Percentiles rank a stretch among this genome's conserved stretches.
Conservation (phyloP, 2,797 vertebrate genomes). For the Melanotaenia parkinsoni region DNA sequence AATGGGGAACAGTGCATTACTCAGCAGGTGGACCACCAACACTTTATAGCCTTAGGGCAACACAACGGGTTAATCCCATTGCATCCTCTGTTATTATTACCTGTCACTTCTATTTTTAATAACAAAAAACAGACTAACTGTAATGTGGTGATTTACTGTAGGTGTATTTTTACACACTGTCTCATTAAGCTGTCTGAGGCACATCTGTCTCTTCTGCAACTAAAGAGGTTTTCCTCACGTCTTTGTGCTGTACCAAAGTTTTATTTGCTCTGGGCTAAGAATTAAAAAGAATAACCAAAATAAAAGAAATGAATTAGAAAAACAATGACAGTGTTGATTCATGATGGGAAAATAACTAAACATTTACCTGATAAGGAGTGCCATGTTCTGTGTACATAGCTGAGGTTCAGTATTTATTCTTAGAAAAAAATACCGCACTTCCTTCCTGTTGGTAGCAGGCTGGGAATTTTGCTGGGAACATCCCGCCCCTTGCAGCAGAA, state of each 20-base stretch:
- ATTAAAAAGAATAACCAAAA: background rate
- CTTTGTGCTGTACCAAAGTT: background rate
- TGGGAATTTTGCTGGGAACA: conserved; percentile 51
- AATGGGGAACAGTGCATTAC: background rate
- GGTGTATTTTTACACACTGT: background rate
- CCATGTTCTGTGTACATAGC: conserved; percentile 3
- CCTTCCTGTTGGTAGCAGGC: conserved; percentile 52
- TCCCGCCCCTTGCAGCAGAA: conserved; percentile 30
- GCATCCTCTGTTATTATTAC: no score
- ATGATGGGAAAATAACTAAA: background rate
- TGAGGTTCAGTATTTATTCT: conserved; percentile 48
- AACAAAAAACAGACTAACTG: background rate
- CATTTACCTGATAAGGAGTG: background rate
- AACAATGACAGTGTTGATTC: background rate
- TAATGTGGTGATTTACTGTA: background rate
- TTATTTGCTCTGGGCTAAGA: background rate
- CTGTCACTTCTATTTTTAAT: background rate
- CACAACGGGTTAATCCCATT: background rate
- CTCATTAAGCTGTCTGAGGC: background rate
- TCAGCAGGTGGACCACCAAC: background rate
- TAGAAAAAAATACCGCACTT: conserved; percentile 46
- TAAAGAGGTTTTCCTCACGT: no score
- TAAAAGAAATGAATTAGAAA: background rate
- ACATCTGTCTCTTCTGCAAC: background rate
- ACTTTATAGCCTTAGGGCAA: background rate